A percentile compares a stretch with the other conserved stretches of the same genome.
Conservation (phyloP, 2,797 vertebrate species). For the Pangasius sanitwongsei region DNA sequence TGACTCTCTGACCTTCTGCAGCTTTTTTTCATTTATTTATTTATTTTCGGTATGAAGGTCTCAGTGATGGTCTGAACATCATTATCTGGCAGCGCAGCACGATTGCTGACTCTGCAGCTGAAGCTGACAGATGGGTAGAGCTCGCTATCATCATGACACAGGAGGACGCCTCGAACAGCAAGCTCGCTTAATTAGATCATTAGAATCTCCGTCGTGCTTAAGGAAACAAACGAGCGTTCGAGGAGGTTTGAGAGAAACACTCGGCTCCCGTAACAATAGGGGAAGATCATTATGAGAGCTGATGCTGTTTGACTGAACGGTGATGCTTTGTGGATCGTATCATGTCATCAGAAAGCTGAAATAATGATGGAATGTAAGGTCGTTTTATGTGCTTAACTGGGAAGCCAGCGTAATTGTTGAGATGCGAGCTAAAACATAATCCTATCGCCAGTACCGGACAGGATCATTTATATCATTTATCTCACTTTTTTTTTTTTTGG, state of each 20-base stretch:
- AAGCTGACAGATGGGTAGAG: conserved; percentile 54
- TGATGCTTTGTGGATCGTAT: not conserved
- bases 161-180: conserved; percentile 50
- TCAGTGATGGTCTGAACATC: conserved; percentile 19
- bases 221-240: conserved; percentile 47
- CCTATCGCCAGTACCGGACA: not conserved
- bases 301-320: not conserved
- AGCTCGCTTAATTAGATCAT: conserved; percentile 53
- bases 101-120: conserved; percentile 56
- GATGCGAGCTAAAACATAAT: not conserved
- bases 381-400: not conserved
- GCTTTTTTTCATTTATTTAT: conserved; percentile 1
- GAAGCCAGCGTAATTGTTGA: not conserved
- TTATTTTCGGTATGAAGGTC: conserved; percentile 20
- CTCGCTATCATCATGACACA: conserved; percentile 49
- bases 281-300: not conserved
- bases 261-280: not conserved
- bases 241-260: conserved; percentile 4
- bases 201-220: conserved; percentile 40
- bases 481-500: not conserved
- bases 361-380: not conserved
- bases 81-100: conserved; percentile 40
- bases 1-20: conserved; percentile 32
- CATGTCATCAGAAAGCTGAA: not conserved
- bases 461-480: not conserved